Base-by-base conservation (phyloP, 1,140 invertebrate genomes). In the Drosophila jambulina region DNA sequence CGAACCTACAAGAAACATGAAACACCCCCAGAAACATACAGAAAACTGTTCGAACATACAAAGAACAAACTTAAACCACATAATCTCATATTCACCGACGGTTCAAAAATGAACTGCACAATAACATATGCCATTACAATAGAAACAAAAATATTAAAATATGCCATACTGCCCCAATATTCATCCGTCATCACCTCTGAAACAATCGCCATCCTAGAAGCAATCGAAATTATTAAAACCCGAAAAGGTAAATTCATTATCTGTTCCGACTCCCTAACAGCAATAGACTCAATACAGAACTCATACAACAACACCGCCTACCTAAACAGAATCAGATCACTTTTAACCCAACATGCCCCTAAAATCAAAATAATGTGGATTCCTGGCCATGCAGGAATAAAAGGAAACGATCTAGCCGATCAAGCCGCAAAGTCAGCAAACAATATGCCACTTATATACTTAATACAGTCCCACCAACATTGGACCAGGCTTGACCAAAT, bases 351-450 rank as follows among this genome's bases (percentile, higher is more conserved):
- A 10, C 21, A 21, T 45, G 29, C 32, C 58, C n/a, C 43, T 8
- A 61, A 61, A 61, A 61, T 25, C 10, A 36, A 61, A 61, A 36
- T 32, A 59, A 15, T 53, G 60, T 53, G n/a, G 48, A 64, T 64
- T 38, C 36, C 36, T 38, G 15, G 6, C 6, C 36, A 38, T 38
- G 27, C 10, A 34, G 48, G 38, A n/a, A 64, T 64, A 25, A 13
- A n/a, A 34, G 48, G 61, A 40, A 64, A 64, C 9, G 49, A 64
- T 6, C 19, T 54, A 62, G 60, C 34, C 17, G 60, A 51, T n/a
- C 32, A 62, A 62, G 29, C 46, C 5, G 34, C 46, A 48, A 62
- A 61, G 8, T 60, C 29, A n/a, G 21, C 29, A 46, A 27, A 19
- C 43, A 46, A 34, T 17, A 23, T 32, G 17, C 27, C 58, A 23